Conservation (phyloP, 2,888 invertebrate species). For the Erebia palarica region DNA sequence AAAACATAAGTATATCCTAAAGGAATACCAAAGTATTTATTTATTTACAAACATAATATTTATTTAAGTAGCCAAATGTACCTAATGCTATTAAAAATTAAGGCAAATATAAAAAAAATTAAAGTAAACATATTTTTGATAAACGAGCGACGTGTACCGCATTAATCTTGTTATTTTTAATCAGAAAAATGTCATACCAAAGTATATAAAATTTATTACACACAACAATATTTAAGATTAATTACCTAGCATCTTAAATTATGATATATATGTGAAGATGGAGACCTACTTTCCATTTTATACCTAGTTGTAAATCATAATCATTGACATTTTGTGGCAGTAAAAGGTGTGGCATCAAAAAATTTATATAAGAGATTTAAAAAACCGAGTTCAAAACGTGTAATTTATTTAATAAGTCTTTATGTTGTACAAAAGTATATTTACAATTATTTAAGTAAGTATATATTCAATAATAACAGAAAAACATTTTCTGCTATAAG, state of each 20-base stretch:
- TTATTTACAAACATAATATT: too few species aligned
- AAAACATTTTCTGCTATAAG: too few species aligned
- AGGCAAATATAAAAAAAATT: neutral
- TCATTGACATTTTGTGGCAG: neutral
- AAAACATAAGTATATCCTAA: too few species aligned
- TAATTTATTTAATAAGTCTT: neutral
- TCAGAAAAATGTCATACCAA: neutral
- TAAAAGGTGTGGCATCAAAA: too few species aligned
- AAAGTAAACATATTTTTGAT: neutral
- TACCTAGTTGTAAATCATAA: neutral
- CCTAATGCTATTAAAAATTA: too few species aligned
- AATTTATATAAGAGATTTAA: neutral
- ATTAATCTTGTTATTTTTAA: neutral
- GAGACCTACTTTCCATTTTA: neutral
- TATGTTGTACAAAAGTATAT: neutral
- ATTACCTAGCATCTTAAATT: neutral
- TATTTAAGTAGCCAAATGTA: neutral
- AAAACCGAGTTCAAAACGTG: neutral
- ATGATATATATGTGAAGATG: neutral
- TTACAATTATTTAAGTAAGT: neutral
- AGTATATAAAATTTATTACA: neutral
- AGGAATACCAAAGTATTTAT: too few species aligned
- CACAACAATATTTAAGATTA: neutral
- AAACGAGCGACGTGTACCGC: neutral
- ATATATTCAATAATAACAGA: too few species aligned